Base-by-base conservation (phyloP, 2,888 invertebrate genomes). In the Cosmia pyralina region DNA sequence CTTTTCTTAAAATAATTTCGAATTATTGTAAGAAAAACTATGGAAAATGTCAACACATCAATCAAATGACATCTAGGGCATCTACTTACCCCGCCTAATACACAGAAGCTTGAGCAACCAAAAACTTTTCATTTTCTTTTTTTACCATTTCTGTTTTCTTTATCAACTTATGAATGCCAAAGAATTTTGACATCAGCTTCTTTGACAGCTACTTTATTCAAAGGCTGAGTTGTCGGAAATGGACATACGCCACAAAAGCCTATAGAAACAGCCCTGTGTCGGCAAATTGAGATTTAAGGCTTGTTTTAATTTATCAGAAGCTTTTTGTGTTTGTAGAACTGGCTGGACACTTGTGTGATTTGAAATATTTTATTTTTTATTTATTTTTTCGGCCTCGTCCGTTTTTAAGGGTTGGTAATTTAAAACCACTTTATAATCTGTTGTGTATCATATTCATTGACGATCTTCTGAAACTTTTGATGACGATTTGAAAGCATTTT, bases 201-300 rank as follows among this genome's bases (percentile, higher is more conserved):
- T 95, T 95, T 95, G 93, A 93, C 92, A 91, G 90, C 90, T 90
- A 88, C 89, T 91, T 85, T 88, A 91, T 93, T 93, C 92, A 93
- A 92, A 90, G 88, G 88, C 88, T 90, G 86, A 92, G 92, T 92
- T 92, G 94, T 94, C 95, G 95, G 95, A 95, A 94, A 94, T 93
- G 95, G 94, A 93, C 94, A 93, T 93, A 90, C 87, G 85, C 89
- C 85, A 91, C 91, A 94, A 94, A 94, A 92, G 91, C 87, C 89
- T 87, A 89, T 92, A 86, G 87, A 91, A 88, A 91, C 88, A 89
- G 89, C 84, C 89, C 85, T 92, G 84, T 92, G 93, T 92, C 93
- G 94, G 94, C 93, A 90, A 93, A 92, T 90, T 90, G 89, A 89
- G 91, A 89, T 91, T 91, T 88, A 86, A 80, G 81, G 80, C 84